These are phyloP conservation scores for Margarornis squamiger DNA, from an alignment of 2,797 vertebrate genomes.

Conservation along the genomic window DNA sequence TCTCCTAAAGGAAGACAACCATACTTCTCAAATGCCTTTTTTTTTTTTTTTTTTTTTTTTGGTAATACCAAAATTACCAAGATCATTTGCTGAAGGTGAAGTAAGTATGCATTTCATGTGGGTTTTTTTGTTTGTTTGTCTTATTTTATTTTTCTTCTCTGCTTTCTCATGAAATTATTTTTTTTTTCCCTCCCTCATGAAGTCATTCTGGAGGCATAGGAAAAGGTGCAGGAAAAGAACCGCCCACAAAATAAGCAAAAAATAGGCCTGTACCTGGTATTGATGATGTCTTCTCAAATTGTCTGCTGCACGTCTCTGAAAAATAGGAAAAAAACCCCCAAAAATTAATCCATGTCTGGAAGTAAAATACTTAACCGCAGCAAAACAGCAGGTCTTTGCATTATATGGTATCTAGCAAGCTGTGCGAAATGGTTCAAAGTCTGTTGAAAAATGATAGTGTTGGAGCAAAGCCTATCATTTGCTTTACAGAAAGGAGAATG, in stretches of 20 bases:
- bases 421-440: background rate
- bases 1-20: background rate
- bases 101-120: background rate
- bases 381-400: background rate
- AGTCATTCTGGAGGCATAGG: background rate
- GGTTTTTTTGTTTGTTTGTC: rapidly evolving
- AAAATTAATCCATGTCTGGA: background rate
- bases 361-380: background rate
- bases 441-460: background rate
- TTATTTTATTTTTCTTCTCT: background rate
- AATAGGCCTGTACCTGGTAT: constrained; percentile 85
- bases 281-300: constrained; percentile 90
- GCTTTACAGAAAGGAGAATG: background rate
- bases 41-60: background rate
- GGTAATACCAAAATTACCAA: background rate
- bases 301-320: constrained; percentile 89
- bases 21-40: background rate
- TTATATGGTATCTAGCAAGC: background rate
- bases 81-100: background rate
- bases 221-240: background rate
- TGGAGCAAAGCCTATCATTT: background rate
- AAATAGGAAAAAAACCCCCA: background rate
- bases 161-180: background rate
- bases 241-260: background rate
- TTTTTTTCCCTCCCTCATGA: background rate